Conservation (phyloP, 2,797 vertebrate genomes). For the Alauda arvensis region DNA sequence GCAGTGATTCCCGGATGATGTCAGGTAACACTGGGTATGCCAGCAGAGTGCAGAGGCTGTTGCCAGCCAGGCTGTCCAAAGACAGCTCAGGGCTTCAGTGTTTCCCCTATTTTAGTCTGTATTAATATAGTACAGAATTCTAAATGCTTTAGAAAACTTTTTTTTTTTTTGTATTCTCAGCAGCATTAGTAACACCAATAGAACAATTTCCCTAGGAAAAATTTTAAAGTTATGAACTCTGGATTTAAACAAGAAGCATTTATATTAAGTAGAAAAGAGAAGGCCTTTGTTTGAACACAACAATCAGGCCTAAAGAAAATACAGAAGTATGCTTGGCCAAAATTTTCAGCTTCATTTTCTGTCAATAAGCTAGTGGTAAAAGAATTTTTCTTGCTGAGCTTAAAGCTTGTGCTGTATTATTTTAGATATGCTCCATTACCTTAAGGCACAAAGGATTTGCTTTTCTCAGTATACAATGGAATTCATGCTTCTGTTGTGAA, state of each 20-base stretch:
- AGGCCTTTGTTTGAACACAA: constrained; percentile 39
- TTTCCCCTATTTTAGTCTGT: not conserved
- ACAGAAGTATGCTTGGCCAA: not conserved
- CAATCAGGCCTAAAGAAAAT: not conserved
- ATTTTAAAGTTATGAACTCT: constrained; percentile 14
- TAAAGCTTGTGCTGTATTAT: constrained; percentile 19
- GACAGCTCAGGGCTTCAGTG: not conserved
- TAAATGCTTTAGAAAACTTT: not conserved
- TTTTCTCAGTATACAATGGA: not conserved
- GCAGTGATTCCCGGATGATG: not conserved
- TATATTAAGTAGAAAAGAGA: constrained; percentile 18
- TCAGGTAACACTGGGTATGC: not conserved
- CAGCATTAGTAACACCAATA: not conserved
- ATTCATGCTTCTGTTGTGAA: not conserved
- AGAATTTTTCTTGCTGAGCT: constrained; percentile 20
- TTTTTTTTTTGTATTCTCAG: not conserved
- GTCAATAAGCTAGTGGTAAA: not conserved
- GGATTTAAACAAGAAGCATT: not conserved
- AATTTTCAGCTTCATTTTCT: constrained; percentile 34
- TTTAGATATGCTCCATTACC: constrained; percentile 43
- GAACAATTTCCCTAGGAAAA: constrained; percentile 13
- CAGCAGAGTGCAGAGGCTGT: not conserved
- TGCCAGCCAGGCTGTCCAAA: not conserved
- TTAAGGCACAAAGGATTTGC: constrained; percentile 16
- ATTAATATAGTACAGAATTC: not conserved